A percentile compares a stretch with the other conserved stretches of the same genome.
Conservation (phyloP, 2,888 invertebrate species). For the Acholoe squamosa region DNA sequence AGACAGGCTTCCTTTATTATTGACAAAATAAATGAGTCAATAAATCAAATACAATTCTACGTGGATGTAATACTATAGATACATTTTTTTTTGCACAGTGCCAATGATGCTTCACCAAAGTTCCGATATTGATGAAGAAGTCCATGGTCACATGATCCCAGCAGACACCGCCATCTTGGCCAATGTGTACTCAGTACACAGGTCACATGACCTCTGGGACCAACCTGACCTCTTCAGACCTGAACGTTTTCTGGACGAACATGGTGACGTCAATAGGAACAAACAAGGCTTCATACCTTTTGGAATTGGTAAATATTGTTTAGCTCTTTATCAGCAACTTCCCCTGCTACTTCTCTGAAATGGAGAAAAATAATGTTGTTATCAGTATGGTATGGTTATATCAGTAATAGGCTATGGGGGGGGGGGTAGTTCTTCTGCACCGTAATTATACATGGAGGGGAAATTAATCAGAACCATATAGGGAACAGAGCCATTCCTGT, state of each 20-base stretch:
- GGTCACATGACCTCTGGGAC: background rate
- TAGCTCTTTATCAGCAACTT: too few species aligned
- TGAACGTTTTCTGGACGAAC: background rate
- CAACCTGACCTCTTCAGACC: slow-evolving; percentile 1
- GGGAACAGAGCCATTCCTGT: too few species aligned
- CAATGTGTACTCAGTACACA: slow-evolving; percentile 26
- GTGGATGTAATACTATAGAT: background rate
- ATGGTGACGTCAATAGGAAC: background rate
- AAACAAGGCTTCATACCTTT: background rate
- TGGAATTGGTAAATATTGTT: slow-evolving; percentile 15
- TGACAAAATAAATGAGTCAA: too few species aligned
- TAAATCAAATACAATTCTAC: too few species aligned
- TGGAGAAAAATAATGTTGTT: too few species aligned
- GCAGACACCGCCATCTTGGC: background rate
- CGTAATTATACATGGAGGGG: too few species aligned
- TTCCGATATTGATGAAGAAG: background rate
- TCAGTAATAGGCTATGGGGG: too few species aligned
- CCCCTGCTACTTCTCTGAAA: too few species aligned
- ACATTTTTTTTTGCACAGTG: background rate
- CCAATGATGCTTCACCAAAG: slow-evolving; percentile 15
- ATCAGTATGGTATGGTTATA: too few species aligned
- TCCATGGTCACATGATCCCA: slow-evolving; percentile 25
- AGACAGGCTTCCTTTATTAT: too few species aligned
- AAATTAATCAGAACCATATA: too few species aligned
- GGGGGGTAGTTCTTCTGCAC: too few species aligned